Evolutionary conservation across 2,888 invertebrate species (phyloP), one percentile per base, ranked within the genome.

Genomic region (Andrena fulva): DNA sequence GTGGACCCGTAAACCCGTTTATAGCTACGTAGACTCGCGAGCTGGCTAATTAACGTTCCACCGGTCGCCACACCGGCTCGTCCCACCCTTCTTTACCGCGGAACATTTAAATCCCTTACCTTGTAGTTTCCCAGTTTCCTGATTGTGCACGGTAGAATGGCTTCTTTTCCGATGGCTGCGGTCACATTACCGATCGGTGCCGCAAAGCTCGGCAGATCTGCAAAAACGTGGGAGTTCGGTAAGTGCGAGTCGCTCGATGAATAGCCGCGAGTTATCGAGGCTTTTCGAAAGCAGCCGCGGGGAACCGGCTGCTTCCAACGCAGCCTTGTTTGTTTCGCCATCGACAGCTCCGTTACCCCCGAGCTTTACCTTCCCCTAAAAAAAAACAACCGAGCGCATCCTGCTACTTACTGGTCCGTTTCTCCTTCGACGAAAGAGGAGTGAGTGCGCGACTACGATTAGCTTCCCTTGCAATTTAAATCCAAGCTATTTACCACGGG

Each of bases 111-210:
- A 84, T 77, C 72, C 64, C 88, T 88, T 95, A 97, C 97, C 96
- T 96, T 97, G 94, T 96, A 97, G 91, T 96, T 96, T 62, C 97
- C 97, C 77, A 97, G 95, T 89, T 96, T 96, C 52, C 96, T 96
- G 3, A 97, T 97, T 42, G 96, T 96, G 91, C 97, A 97, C 75
- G 96, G 96, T 7, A 97, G 95, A 5, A 96, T 94, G 0, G 97
- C 97, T 91, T 97, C 97, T 76, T 97, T 95, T 50, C 97, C 97
- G 33, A 96, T 95, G 6, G 97, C 96, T 8, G 96, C 96, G 0
- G 97, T 97, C 85, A 97, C 96, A 93, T 97, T 97, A 85, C 96
- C 95, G 81, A 97, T 97, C 35, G 96, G 96, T 62, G 96, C 96
- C 68, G 95, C 94, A 92, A 97, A 97, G 91, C 96, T 96, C 0